Percentiles rank a stretch among this genome's conserved stretches.
These are phyloP conservation scores for Brachypteracias leptosomus DNA, from an alignment of 2,113 vertebrate species.

Conservation along the genomic window DNA sequence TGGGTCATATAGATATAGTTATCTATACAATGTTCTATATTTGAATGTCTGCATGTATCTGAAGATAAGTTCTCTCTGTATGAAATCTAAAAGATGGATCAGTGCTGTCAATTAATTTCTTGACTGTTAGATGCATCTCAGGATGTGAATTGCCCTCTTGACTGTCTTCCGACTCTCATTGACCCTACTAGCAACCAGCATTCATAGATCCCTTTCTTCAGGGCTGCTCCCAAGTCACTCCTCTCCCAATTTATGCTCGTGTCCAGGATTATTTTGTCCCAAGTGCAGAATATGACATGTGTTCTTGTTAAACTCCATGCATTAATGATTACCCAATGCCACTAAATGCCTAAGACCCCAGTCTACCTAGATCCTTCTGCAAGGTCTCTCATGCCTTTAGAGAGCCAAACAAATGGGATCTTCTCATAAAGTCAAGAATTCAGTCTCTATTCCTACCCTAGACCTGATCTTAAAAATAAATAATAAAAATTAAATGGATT, in stretches of 20 bases:
- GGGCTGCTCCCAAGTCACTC: background rate
- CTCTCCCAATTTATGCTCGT: background rate
- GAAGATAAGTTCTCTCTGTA: rapidly evolving
- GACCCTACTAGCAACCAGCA: background rate
- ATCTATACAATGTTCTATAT: rapidly evolving
- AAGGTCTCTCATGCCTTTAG: rapidly evolving
- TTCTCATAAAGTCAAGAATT: background rate
- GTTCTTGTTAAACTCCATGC: background rate
- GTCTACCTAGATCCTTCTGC: background rate
- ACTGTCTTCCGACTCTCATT: rapidly evolving
- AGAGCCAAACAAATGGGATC: background rate
- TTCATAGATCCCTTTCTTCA: background rate
- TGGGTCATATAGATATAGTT: rapidly evolving
- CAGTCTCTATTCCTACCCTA: background rate
- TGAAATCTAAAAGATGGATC: background rate
- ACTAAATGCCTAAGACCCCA: background rate
- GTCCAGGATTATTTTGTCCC: background rate
- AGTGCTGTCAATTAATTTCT: background rate
- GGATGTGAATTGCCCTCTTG: rapidly evolving
- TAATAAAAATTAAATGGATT: background rate
- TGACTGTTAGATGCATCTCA: background rate
- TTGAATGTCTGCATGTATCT: background rate
- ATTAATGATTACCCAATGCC: rapidly evolving
- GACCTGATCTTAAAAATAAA: background rate
- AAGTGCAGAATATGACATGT: background rate